A percentile compares a stretch with the other conserved stretches of the same genome.
phyloP scores from a whole-genome alignment of 2,113 vertebrate genomes.

The Engraulis encrasicolus region DNA sequence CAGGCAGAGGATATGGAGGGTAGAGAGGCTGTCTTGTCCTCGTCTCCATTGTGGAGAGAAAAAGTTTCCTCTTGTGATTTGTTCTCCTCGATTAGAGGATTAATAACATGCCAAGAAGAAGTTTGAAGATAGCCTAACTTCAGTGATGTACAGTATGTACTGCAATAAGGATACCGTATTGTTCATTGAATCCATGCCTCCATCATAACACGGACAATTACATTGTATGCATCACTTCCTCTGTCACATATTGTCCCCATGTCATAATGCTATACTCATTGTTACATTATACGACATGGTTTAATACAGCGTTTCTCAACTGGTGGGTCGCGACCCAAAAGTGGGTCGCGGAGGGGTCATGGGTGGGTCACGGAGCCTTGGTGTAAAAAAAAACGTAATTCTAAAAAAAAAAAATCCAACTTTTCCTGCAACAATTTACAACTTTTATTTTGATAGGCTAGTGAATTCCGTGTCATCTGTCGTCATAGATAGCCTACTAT shows the following conservation, averaged over 20 bases:
- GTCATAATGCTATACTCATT: background rate
- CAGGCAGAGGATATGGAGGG: background rate
- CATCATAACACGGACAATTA: background rate
- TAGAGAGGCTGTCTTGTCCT: background rate
- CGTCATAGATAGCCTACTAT: too few relatives aligned
- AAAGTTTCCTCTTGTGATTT: background rate
- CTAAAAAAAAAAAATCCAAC: too few relatives aligned
- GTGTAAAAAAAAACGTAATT: too few relatives aligned
- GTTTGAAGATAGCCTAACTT: background rate
- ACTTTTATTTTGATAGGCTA: too few relatives aligned
- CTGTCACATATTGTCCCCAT: background rate
- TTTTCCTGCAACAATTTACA: too few relatives aligned
- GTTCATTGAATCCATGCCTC: background rate
- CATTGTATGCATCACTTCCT: background rate
- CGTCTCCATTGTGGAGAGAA: background rate
- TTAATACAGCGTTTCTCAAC: too few relatives aligned
- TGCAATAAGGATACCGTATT: background rate
- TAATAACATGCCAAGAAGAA: background rate
- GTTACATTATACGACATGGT: too few relatives aligned
- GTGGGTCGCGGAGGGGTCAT: too few relatives aligned
- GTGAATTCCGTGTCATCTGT: too few relatives aligned
- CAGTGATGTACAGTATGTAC: background rate
- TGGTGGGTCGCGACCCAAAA: too few relatives aligned
- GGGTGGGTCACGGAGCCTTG: too few relatives aligned
- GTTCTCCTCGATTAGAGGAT: background rate